phyloP scores from a whole-genome alignment of 2,113 vertebrate species.

The Marmota flaviventris region DNA sequence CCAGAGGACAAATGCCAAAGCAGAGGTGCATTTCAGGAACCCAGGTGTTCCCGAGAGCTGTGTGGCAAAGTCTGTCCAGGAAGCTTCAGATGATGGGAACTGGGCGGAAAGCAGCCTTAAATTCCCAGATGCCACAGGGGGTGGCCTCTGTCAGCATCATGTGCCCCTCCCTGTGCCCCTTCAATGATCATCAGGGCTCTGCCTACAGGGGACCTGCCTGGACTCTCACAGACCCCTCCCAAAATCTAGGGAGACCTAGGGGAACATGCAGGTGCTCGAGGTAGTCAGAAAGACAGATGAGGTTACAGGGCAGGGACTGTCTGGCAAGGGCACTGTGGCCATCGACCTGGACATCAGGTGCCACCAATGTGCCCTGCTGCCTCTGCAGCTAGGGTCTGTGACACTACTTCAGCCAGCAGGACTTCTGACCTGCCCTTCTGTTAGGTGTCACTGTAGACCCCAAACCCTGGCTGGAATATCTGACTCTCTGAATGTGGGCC shows the following conservation, averaged over 20 bases:
- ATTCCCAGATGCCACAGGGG: background rate
- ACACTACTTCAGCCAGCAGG: background rate
- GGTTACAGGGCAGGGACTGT: background rate
- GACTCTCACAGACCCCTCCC: background rate
- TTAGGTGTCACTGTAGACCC: too few relatives aligned
- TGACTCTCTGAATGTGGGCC: background rate
- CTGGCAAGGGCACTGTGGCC: background rate
- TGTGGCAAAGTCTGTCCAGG: background rate
- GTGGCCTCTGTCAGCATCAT: background rate
- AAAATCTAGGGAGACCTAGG: background rate
- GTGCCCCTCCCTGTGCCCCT: background rate
- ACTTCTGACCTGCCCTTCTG: background rate
- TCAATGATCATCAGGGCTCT: background rate
- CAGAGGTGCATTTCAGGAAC: background rate
- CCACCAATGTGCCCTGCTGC: background rate
- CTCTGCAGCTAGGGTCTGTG: background rate
- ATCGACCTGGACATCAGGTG: background rate
- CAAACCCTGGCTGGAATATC: background rate
- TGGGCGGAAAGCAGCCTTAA: background rate
- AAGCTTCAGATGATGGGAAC: background rate
- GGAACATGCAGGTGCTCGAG: background rate
- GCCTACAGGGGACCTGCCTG: background rate
- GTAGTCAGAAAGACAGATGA: background rate
- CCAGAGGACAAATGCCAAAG: background rate
- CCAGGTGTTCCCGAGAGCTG: rapidly evolving